phyloP scores from a whole-genome alignment of 1,140 invertebrate genomes.

The Trichonephila clavipes region DNA sequence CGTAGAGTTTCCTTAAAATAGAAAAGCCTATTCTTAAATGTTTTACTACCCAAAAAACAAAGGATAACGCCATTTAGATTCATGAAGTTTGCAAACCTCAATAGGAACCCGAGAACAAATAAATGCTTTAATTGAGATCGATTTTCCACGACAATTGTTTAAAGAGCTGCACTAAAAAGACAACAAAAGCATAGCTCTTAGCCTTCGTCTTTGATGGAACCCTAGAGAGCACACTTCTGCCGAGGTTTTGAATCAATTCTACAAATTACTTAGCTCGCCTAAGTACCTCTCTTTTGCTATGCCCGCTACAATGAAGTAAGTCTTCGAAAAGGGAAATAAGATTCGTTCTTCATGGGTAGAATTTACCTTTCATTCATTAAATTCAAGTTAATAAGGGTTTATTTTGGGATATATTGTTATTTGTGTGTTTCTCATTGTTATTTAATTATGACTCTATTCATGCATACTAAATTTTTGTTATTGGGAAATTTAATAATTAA shows the following conservation, averaged over 20 bases:
- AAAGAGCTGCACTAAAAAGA: neutral
- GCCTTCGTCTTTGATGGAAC: neutral
- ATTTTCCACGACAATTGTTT: neutral
- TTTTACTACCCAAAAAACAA: no score
- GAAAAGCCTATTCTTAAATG: no score
- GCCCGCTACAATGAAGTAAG: neutral
- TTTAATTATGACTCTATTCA: no score
- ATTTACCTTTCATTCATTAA: no score
- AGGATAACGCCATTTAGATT: neutral
- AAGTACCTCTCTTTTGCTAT: neutral
- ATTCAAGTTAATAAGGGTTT: no score
- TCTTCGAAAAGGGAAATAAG: neutral
- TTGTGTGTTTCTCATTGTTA: no score
- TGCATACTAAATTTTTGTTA: no score
- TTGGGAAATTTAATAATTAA: no score
- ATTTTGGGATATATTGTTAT: no score
- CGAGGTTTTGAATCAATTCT: neutral
- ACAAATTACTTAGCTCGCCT: neutral
- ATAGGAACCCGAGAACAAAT: conserved; percentile 1
- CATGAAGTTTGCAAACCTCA: neutral
- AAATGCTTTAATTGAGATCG: conserved; percentile 38
- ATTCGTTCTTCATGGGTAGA: no score
- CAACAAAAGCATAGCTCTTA: neutral
- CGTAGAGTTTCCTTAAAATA: no score
- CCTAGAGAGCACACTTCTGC: neutral